These are phyloP conservation scores for Sarcophaga rosellei DNA, from an alignment of 2,888 invertebrate genomes.

Conservation along the genomic window DNA sequence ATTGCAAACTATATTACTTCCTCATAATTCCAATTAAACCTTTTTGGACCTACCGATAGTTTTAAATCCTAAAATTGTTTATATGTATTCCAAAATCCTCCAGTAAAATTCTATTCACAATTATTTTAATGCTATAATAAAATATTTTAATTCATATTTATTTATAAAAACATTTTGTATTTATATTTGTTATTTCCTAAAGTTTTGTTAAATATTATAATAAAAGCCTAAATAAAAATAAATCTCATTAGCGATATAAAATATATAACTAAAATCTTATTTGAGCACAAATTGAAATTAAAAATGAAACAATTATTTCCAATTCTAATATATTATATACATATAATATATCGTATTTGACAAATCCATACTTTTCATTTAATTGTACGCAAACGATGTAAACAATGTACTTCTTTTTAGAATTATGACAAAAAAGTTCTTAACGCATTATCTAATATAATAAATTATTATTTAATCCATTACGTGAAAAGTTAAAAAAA, in stretches of 20 bases:
- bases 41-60: too few species aligned
- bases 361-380: too few species aligned
- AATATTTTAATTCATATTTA: neutral
- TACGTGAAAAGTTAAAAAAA: too few species aligned
- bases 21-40: neutral
- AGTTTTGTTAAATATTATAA: slow-evolving; percentile 7
- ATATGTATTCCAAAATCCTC: too few species aligned
- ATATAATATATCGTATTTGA: neutral
- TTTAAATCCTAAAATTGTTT: neutral
- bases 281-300: slow-evolving; percentile 47
- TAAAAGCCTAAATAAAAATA: neutral
- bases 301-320: neutral
- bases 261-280: neutral
- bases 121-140: too few species aligned
- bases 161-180: neutral
- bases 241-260: slow-evolving; percentile 43
- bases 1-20: slow-evolving; percentile 12
- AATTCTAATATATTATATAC: neutral
- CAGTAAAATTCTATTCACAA: too few species aligned
- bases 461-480: too few species aligned
- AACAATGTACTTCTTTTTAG: too few species aligned
- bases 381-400: too few species aligned
- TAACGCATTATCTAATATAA: too few species aligned
- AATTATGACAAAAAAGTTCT: too few species aligned
- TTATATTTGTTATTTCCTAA: neutral